Base-by-base conservation (phyloP, 1,140 invertebrate species). In the Pinna nobilis region DNA sequence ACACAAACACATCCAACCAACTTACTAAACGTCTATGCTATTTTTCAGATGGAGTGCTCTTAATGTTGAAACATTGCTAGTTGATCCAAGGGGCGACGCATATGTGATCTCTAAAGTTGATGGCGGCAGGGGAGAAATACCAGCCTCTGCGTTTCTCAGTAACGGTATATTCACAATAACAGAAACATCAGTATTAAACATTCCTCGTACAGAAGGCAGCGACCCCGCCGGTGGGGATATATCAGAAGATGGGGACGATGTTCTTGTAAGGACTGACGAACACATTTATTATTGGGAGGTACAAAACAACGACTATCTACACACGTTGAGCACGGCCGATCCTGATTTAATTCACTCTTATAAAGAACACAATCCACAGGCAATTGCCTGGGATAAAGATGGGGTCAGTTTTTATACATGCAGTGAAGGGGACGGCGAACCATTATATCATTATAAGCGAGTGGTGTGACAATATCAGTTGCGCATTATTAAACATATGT, bases 141-240 rank as follows among this genome's bases (percentile, higher is more conserved):
- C 74, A 3, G 51, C 37, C 1, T n/a, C n/a, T n/a, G 76, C 71
- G 39, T 81, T 72, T 39, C 1, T 30, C 20, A 20, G 25, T 47
- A 28, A 13, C 39, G 25, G 23, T 3, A 44, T 50, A 15, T 76
- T 77, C 3, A 51, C 32, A 25, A 20, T 78, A 11, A 35, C 32
- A 13, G 37, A 68, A 25, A 49, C 44, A 23, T 30, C 51, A 6
- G 50, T 41, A 13, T 51, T 79, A 3, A 23, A 44, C 1, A 50
- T 76, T 30, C 61, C 53, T 1, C 33, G 32, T 13, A 72, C 79
- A 20, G 35, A 25, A 9, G 47, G 75, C 39, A 63, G 70, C 23
- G 80, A 80, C 60, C 82, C 82, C 2, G 57, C 65, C 13, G 82
- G 74, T 0, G 80, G 76, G 0, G 82, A 82, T 41, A 74, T 83